A percentile compares a stretch with the other conserved stretches of the same genome.
phyloP scores from a whole-genome alignment of 2,888 invertebrate genomes.

The Lepidocyrtinus sp. region DNA sequence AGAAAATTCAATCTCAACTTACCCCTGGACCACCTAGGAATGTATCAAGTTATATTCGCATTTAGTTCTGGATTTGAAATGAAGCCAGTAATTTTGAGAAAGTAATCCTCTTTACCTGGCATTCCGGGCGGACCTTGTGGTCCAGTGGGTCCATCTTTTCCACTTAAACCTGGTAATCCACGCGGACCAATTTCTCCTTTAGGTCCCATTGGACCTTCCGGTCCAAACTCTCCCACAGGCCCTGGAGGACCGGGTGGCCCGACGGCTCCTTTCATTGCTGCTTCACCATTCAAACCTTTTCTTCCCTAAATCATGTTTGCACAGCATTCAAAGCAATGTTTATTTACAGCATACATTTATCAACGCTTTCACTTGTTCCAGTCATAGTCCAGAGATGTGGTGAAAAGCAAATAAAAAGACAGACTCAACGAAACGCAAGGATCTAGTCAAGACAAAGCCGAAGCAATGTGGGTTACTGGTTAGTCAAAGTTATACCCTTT shows the following conservation, averaged over 20 bases:
- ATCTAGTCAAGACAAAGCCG: too few relatives aligned
- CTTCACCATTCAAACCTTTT: slow-evolving; percentile 76
- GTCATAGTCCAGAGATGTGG: neutral
- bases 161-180: slow-evolving; percentile 79
- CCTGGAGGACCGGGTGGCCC: slow-evolving; percentile 76
- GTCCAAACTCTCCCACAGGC: slow-evolving; percentile 74
- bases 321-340: neutral
- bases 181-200: slow-evolving; percentile 62
- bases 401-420: slow-evolving; percentile 28
- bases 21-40: too few relatives aligned
- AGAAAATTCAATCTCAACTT: too few relatives aligned
- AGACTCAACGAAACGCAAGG: too few relatives aligned
- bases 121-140: slow-evolving; percentile 90
- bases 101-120: slow-evolving; percentile 76
- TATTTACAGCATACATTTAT: slow-evolving; percentile 4
- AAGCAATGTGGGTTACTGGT: too few relatives aligned
- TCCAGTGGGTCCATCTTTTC: slow-evolving; percentile 84
- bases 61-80: neutral
- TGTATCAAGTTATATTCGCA: too few relatives aligned
- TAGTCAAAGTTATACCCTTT: slow-evolving; percentile 79
- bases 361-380: neutral
- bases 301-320: slow-evolving; percentile 75
- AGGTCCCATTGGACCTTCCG: slow-evolving; percentile 57
- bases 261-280: slow-evolving; percentile 78
- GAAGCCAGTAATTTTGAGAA: neutral